Percentiles rank a stretch among this genome's conserved stretches.
phyloP scores from a whole-genome alignment of 1,140 invertebrate genomes.

The Calliphora vicina region DNA sequence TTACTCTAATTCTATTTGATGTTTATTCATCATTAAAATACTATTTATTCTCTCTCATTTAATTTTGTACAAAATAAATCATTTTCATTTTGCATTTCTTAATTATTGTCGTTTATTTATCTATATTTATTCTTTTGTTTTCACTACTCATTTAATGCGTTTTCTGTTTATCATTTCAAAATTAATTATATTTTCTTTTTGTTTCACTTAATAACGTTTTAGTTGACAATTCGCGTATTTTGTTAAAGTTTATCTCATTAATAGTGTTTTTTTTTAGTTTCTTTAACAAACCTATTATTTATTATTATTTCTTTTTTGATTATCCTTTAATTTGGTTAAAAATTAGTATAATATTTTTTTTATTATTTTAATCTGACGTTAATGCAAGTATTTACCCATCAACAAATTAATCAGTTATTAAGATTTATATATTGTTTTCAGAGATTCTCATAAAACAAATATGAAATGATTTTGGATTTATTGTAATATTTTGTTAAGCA shows the following conservation, averaged over 20 bases:
- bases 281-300: not conserved
- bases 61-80: not conserved
- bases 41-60: not conserved
- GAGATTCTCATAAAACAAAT: too few species aligned
- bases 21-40: not conserved
- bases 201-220: not conserved
- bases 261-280: not conserved
- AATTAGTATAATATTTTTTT: not conserved
- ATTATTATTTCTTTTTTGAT: not conserved
- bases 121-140: not conserved
- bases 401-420: not conserved
- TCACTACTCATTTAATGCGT: not conserved
- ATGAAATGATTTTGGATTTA: not conserved
- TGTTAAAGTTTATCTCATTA: not conserved
- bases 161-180: not conserved
- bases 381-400: not conserved
- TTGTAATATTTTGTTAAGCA: not conserved
- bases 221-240: not conserved
- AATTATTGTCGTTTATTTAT: constrained; percentile 12
- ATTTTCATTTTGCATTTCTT: constrained; percentile 1
- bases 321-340: not conserved
- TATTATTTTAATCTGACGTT: not conserved
- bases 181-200: not conserved
- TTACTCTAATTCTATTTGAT: not conserved
- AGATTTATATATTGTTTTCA: not conserved